Base-by-base conservation (phyloP, 2,113 vertebrate species). In the Strix aluco region DNA sequence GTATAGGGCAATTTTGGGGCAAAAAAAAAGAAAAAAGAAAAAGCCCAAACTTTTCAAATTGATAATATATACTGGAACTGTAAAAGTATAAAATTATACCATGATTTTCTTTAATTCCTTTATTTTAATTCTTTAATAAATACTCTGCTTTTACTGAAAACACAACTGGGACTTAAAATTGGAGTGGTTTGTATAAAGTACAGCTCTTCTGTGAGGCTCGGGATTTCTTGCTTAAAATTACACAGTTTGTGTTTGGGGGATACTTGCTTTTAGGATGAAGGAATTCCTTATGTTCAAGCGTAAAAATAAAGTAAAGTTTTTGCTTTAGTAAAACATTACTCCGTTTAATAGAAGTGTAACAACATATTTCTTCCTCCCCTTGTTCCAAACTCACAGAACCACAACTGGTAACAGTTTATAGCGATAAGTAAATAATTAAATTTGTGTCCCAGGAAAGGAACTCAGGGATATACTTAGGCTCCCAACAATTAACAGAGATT, bases 21-120 rank as follows among this genome's bases (percentile, higher is more conserved):
- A 34, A 2, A 4, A 3, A 13, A 22, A 7, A 11, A 7, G 23
- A 15, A 10, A 21, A 18, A 4, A 5, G 7, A 20, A 67, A 47
- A 38, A 47, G 86, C 3, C 16, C 7, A 11, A 19, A 30, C 4
- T 38, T 79, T 18, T 65, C 25, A 21, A 75, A 57, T 71, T 81
- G 51, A 13, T 57, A 42, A 38, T 63, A 13, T 13, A 4, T 38
- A 25, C 8, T n/a, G 13, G 7, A 71, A 84, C 18, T 67, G 9
- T 42, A n/a, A n/a, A 80, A 69, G 23, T 49, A 22, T 38, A n/a
- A 47, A 67, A 52, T 29, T 55, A 18, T 47, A 29, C 49, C 5
- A 11, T n/a, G 1, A 4, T 95, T 81, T 62, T 71, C 20, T 87
- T 75, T 30, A 86, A 61, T 49, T 57, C 15, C 6, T 88, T 74